Conservation (phyloP, 1,140 invertebrate genomes). For the Eueides isabella region DNA sequence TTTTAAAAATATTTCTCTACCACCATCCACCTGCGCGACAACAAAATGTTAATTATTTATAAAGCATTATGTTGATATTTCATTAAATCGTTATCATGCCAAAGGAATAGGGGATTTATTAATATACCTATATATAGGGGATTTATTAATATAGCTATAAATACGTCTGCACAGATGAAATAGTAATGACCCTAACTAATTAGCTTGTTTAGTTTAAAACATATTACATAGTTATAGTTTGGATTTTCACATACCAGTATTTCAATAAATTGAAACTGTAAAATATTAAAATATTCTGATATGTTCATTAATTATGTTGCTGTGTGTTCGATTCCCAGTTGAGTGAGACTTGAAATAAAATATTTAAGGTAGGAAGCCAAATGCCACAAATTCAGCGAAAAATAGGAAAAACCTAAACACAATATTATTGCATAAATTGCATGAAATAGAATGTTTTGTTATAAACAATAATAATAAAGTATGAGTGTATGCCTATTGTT, state of each 20-base stretch:
- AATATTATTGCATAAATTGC: neutral
- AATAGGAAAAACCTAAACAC: too few species aligned
- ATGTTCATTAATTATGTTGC: too few species aligned
- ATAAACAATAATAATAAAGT: constrained; percentile 13
- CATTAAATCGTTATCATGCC: neutral
- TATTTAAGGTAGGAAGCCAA: too few species aligned
- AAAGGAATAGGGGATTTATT: neutral
- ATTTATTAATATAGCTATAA: neutral
- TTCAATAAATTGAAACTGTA: too few species aligned
- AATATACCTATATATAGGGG: neutral
- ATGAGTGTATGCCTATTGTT: constrained; percentile 21
- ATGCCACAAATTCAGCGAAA: too few species aligned
- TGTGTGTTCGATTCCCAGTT: too few species aligned
- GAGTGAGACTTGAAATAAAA: too few species aligned
- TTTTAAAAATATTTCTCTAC: too few species aligned
- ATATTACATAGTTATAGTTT: neutral
- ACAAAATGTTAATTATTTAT: too few species aligned
- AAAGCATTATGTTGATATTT: neutral
- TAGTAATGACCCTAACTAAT: neutral
- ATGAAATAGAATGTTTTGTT: constrained; percentile 5
- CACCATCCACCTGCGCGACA: too few species aligned
- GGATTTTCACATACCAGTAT: neutral
- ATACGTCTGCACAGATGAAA: neutral
- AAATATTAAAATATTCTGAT: too few species aligned
- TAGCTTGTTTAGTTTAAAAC: neutral